Evolutionary conservation across 2,888 invertebrate species (phyloP), one percentile per base, ranked within the genome.

Genomic region (Meloe dianella): DNA sequence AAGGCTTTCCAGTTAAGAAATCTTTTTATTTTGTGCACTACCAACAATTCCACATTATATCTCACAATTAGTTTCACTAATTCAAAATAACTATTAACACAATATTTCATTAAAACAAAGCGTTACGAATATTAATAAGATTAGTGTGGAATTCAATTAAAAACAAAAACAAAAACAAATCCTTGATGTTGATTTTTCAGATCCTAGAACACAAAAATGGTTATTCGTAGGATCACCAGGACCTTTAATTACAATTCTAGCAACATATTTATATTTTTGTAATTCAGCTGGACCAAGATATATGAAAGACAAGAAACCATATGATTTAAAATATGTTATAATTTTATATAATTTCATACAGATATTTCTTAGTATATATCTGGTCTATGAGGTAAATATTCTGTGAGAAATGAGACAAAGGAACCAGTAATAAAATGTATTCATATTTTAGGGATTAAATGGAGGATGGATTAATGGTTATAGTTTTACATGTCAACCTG

Each of bases 301-400:
- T 75, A 98, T 98, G 97, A 89, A 90, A 73, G 89, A 95, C 81
- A 88, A 94, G 74, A 91, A 94, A 80, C 94, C 97, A 0, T 92
- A 91, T 80, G 89, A 94, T 75, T 82, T 97, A 35, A 90, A 93
- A 77, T 90, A 90, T 74, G 87, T 92, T 0, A 85, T 97, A 76
- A 87, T 97, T 59, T 82, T 93, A 6, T 97, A 97, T 85, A 97
- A 97, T 84, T 91, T 95, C 71, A 78, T 94, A 41, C 97, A 97
- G 89, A 95, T 97, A 12, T 67, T 92, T 12, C 87, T 95, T 65
- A 96, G 96, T 79, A 84, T 88, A 32, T 96, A 64, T 56, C 17
- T 69, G 29, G 67, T 69, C 7, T 58, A 64, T 57, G 66, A 69
- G 65, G 69, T 65, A 64, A 64, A 14, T 64, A 20, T 47, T 38